phyloP scores from a whole-genome alignment of 2,113 vertebrate species.

The Phylloscopus trochiloides region DNA sequence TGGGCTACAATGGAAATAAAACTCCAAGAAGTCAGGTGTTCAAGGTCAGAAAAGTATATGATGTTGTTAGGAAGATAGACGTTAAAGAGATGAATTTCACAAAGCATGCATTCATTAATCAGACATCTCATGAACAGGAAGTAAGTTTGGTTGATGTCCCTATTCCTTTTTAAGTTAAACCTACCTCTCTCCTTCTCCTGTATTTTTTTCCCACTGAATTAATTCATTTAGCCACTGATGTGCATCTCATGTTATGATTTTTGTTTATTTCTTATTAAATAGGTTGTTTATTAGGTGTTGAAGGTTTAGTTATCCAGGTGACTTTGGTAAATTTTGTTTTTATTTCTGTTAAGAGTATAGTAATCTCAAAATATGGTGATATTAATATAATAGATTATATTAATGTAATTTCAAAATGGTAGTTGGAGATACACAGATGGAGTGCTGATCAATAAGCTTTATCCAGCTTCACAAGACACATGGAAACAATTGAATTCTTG shows the following conservation, averaged over 20 bases:
- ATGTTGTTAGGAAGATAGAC: constrained; percentile 79
- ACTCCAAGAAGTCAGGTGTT: constrained; percentile 96
- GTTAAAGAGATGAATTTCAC: constrained; percentile 78
- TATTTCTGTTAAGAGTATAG: neutral
- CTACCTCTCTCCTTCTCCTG: constrained; percentile 8
- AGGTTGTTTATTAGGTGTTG: neutral
- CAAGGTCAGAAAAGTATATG: constrained; percentile 89
- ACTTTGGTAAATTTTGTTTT: neutral
- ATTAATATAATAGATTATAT: neutral
- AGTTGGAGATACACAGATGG: neutral
- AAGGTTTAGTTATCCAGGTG: neutral
- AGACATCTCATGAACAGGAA: constrained; percentile 74
- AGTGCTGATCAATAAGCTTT: neutral
- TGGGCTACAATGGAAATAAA: constrained; percentile 99
- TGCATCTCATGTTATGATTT: constrained; percentile 8
- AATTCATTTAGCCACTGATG: neutral
- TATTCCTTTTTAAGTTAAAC: constrained; percentile 60
- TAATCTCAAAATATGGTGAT: neutral
- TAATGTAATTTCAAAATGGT: neutral
- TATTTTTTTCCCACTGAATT: neutral
- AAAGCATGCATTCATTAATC: constrained; percentile 77
- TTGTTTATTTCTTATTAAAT: neutral
- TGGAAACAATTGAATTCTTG: neutral
- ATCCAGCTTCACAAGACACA: neutral
- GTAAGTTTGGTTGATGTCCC: constrained; percentile 72